A percentile compares a stretch with the other conserved stretches of the same genome.
phyloP scores from a whole-genome alignment of 1,140 invertebrate species.

The Condylostylus longicornis region DNA sequence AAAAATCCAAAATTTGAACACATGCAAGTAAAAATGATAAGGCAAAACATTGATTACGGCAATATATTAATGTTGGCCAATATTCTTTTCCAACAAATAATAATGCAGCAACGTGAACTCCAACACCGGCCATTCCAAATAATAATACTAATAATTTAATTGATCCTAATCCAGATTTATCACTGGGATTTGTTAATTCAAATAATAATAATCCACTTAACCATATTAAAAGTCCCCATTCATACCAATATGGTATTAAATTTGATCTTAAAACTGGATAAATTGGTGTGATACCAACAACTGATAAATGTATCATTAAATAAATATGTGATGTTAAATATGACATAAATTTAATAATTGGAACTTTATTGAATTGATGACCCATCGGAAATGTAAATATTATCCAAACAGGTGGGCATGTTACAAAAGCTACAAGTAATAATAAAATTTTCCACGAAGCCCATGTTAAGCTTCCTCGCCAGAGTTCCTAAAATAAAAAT shows the following conservation, averaged over 20 bases:
- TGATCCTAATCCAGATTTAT: conserved; percentile 86
- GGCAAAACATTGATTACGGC: conserved; percentile 91
- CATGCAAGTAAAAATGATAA: conserved; percentile 87
- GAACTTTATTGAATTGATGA: conserved; percentile 88
- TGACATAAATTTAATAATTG: conserved; percentile 99
- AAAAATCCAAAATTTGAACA: conserved; percentile 90
- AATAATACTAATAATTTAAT: conserved; percentile 82
- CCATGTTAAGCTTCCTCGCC: conserved; percentile 92
- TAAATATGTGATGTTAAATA: conserved; percentile 97
- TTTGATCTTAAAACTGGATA: conserved; percentile 61
- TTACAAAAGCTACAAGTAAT: conserved; percentile 78
- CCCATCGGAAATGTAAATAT: conserved; percentile 89
- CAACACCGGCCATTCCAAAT: conserved; percentile 84
- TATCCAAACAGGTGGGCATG: conserved; percentile 92
- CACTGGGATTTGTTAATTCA: conserved; percentile 91
- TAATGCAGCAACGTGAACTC: conserved; percentile 72
- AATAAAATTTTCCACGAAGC: conserved; percentile 86
- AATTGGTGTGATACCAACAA: conserved; percentile 82
- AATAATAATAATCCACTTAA: conserved; percentile 87
- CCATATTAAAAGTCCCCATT: conserved; percentile 92
- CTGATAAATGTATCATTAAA: conserved; percentile 79
- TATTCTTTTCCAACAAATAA: conserved; percentile 49
- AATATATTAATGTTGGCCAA: conserved; percentile 74
- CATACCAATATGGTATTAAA: conserved; percentile 77
- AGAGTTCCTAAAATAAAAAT: conserved; percentile 62